Base-by-base conservation (phyloP, 2,888 invertebrate genomes). In the Plusia festucae region DNA sequence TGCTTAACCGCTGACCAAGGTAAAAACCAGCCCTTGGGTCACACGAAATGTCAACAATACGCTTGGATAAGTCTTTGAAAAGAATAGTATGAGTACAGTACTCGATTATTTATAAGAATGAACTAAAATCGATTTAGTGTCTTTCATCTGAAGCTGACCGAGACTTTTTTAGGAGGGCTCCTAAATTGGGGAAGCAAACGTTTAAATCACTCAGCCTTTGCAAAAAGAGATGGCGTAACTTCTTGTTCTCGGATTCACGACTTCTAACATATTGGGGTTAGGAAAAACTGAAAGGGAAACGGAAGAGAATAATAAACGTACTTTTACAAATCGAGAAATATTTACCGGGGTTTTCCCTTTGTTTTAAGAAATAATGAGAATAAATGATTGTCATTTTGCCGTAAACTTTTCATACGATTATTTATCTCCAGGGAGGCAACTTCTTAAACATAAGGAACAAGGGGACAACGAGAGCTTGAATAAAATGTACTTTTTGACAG, bases 401-500 rank as follows among this genome's bases (percentile, higher is more conserved):
- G 70, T 82, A 78, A 83, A 82, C 81, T 86, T 81, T 77, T 73
- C 70, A 76, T 80, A 72, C 74, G 76, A 71, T 69, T 83, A 88
- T 87, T 81, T 83, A 75, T 79, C 81, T 80, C 82, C 61, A 55
- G 82, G 78, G 84, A 79, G 72, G 68, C 78, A 84, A 85, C 74
- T 82, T 69, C 56, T 81, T 74, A 78, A 85, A 81, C 81, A 76
- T 81, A 79, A 81, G 80, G 82, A 83, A 84, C 81, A 73, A 81
- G 74, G 78, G 78, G 71, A 76, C 76, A 82, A 77, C 76, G 72
- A 73, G 67, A 70, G 73, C 66, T 68, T 75, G 77, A 76, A 82
- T 82, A 83, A 84, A 87, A 87, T 86, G 83, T 82, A 81, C 82
- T 88, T 90, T 89, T 88, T 88, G 88, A 89, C 85, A 88, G 87